These are phyloP conservation scores for Pelvicachromis taeniatus DNA, from an alignment of 2,113 vertebrate species.

Conservation along the genomic window DNA sequence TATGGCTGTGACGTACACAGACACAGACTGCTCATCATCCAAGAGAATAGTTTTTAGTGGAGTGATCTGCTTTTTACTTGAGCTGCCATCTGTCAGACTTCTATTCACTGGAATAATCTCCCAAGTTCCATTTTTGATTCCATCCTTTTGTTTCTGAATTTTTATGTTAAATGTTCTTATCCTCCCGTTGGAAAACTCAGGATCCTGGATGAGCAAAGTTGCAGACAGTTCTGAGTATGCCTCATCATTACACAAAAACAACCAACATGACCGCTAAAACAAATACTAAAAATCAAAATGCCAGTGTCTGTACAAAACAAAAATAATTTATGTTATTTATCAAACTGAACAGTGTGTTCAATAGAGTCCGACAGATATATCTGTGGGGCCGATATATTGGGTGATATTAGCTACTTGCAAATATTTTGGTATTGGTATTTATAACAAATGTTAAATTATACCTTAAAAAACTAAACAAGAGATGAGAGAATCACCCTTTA, in stretches of 20 bases:
- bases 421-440: neutral
- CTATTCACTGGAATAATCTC: constrained; percentile 12
- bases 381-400: neutral
- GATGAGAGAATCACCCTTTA: neutral
- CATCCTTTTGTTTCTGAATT: neutral
- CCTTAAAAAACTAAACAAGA: neutral
- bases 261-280: neutral
- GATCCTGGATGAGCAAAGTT: constrained; percentile 45
- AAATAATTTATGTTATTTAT: neutral
- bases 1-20: constrained; percentile 64
- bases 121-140: neutral
- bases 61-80: neutral
- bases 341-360: neutral
- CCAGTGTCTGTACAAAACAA: neutral
- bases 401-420: neutral
- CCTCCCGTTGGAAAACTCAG: constrained; percentile 69
- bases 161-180: constrained; percentile 77
- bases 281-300: neutral
- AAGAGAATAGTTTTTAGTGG: neutral
- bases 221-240: neutral
- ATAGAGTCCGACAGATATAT: neutral
- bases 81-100: constrained; percentile 5
- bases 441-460: neutral
- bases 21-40: constrained; percentile 29
- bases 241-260: neutral